Conservation (phyloP, 30 jellyfish, hydroid and myxozoan genomes). For the Catostylus mosaicus region DNA sequence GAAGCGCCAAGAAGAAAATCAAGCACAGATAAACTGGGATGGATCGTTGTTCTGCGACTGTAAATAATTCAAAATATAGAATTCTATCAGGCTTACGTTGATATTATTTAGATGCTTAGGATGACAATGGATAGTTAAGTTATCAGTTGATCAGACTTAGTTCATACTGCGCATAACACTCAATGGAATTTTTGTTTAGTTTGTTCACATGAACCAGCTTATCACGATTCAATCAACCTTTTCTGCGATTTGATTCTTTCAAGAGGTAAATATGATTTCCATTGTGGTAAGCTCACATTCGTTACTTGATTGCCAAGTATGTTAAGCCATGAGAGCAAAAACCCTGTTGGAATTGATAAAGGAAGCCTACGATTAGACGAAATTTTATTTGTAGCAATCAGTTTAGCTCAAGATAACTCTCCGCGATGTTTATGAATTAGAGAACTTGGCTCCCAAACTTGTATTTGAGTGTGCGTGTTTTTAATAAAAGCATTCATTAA, state of each 20-base stretch:
- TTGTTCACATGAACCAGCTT: constrained; percentile 10
- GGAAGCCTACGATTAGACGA: too few relatives aligned
- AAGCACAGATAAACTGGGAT: constrained; percentile 4
- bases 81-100: background rate
- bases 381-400: background rate
- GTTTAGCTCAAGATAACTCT: background rate
- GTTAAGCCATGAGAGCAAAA: too few relatives aligned
- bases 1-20: constrained; percentile 32
- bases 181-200: background rate
- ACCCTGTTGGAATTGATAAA: too few relatives aligned
- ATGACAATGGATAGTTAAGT: background rate
- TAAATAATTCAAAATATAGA: constrained; percentile 17
- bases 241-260: background rate
- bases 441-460: too few relatives aligned
- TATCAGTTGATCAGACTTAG: background rate
- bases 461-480: too few relatives aligned
- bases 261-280: background rate
- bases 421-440: background rate
- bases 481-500: too few relatives aligned
- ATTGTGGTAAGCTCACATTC: background rate
- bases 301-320: background rate
- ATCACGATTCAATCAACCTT: background rate
- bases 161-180: background rate
- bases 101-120: too few relatives aligned
- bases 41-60: constrained; percentile 1